Evolutionary conservation across 1,140 invertebrate genomes (phyloP), one percentile per base, ranked within the genome.

Genomic region (Paraescarpia echinospica): DNA sequence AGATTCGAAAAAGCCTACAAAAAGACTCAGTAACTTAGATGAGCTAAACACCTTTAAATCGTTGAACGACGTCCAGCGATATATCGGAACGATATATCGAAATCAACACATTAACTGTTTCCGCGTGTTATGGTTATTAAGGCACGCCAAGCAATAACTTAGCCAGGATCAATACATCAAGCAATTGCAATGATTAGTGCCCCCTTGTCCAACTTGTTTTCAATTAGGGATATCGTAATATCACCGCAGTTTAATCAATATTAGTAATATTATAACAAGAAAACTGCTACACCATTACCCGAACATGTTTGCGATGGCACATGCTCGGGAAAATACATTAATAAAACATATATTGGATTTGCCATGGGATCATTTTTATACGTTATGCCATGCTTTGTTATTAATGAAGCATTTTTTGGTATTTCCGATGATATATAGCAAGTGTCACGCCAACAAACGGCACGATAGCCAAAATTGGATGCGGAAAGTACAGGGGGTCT

Each of bases 71-170:
- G 41, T 12, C 41, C 41, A 41, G 0, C 59, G 12, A 77, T 77
- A 18, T 18, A 77, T 6, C 59, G 22, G 27, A 77, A 77, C 4
- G 2, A 27, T 31, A 77, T 77, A 18, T 77, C 27, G 59, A 12
- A 77, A 18, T 77, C 59, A 77, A 77, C 59, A 77, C 59, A 77
- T 77, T 77, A 77, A 77, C 59, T 77, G 59, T 77, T 77, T 77
- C 8, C 2, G 22, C 59, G 12, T 22, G 8, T 77, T 18, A 77
- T 77, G 22, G 59, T 27, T 77, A 77, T 77, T 77, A 27, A 77
- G 41, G 4, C 41, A 41, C 4, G 41, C 4, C 41, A 41, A 12
- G 41, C 41, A 4, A 41, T 41, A 41, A 77, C 59, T 22, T 31
- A 77, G 59, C 59, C 2, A 77, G 0, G 22, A 77, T 77, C 59